Evolutionary conservation across 2,113 vertebrate genomes (phyloP).

Genomic region (Psittacula cyanocephala): DNA sequence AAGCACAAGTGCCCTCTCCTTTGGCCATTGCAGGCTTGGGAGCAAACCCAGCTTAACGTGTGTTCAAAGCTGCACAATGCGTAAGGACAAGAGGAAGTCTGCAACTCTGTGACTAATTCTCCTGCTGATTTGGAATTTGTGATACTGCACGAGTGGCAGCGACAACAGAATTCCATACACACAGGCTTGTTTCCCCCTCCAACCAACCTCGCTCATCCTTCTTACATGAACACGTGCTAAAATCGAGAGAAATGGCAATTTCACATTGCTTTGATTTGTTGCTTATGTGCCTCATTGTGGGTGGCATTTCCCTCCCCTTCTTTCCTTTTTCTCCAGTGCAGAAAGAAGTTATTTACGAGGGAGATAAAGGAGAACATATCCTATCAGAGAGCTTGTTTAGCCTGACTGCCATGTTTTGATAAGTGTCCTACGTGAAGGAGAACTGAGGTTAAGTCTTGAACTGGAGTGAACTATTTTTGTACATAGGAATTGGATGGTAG

Average conservation of each 20-base stretch:
- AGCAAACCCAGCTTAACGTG: neutral
- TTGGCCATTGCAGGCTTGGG: neutral
- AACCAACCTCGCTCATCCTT: neutral
- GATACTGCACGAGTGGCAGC: neutral
- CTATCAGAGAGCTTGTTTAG: neutral
- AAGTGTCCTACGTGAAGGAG: neutral
- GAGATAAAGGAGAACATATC: neutral
- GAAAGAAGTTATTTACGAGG: neutral
- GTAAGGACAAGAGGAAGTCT: neutral
- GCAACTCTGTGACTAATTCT: neutral
- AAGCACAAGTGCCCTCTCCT: neutral
- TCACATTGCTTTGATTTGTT: neutral
- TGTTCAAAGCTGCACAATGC: rapidly evolving
- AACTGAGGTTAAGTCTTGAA: neutral
- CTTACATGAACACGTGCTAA: neutral
- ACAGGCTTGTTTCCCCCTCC: rapidly evolving
- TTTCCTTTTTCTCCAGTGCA: neutral
- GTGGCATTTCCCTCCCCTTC: neutral
- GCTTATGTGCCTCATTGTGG: neutral
- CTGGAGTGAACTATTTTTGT: conserved; percentile 12
- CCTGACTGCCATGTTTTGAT: neutral
- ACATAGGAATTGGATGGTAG: neutral
- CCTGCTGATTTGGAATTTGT: neutral
- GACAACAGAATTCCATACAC: neutral
- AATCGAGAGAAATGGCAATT: neutral